A percentile compares a stretch with the other conserved stretches of the same genome.
These are phyloP conservation scores for Clarias batrachus DNA, from an alignment of 2,113 vertebrate genomes.

Conservation along the genomic window DNA sequence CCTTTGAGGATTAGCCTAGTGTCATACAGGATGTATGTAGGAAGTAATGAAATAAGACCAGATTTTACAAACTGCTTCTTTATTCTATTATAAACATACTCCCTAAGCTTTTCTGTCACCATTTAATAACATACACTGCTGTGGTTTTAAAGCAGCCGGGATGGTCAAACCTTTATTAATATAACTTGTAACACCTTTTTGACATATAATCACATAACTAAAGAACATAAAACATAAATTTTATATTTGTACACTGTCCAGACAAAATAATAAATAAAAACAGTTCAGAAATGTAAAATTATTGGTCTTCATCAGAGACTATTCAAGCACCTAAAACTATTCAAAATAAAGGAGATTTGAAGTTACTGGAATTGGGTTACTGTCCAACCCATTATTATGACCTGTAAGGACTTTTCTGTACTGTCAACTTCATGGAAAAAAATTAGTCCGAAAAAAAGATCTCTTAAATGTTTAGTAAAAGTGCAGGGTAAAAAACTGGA, in stretches of 20 bases:
- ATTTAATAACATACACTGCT: slow-evolving; percentile 26
- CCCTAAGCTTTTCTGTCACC: slow-evolving; percentile 24
- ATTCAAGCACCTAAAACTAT: too few relatives aligned
- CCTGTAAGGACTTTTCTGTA: too few relatives aligned
- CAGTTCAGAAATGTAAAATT: too few relatives aligned
- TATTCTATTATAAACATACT: slow-evolving; percentile 44
- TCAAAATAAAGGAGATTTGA: too few relatives aligned
- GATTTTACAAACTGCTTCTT: neutral
- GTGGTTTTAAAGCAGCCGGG: neutral
- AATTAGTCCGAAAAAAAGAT: too few relatives aligned
- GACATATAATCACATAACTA: neutral
- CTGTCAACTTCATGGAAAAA: too few relatives aligned
- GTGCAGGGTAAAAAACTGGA: too few relatives aligned
- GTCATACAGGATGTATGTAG: neutral
- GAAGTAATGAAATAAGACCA: neutral
- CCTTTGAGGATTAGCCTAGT: neutral
- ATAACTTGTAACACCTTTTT: neutral
- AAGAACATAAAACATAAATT: neutral
- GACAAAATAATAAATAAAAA: too few relatives aligned
- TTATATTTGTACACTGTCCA: neutral
- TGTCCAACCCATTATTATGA: too few relatives aligned
- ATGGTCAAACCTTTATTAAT: neutral
- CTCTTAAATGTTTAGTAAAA: too few relatives aligned
- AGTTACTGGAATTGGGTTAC: too few relatives aligned
- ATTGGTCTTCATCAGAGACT: too few relatives aligned